Base-by-base conservation (phyloP, 2,797 vertebrate genomes). In the Nothura maculosa region DNA sequence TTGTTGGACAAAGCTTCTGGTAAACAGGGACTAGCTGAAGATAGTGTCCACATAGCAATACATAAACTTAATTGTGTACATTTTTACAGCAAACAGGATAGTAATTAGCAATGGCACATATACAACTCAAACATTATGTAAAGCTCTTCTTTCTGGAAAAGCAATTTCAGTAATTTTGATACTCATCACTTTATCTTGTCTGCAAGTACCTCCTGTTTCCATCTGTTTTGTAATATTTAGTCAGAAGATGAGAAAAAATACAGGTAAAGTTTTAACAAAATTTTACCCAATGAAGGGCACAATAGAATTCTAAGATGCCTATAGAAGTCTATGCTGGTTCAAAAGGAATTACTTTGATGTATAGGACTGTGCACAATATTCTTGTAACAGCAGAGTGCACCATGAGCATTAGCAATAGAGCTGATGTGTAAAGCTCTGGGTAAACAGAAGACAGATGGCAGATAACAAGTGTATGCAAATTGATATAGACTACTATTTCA, bases 251-350 rank as follows among this genome's bases (percentile, higher is more conserved):
- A 81, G 63, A 61, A 77, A 85, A 93, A 54, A 54, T 22, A 30
- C 45, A 87, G 70, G 48, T 85, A 72, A 50, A 14, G 4, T 87
- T 81, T 91, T 64, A 78, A 81, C 22, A 85, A 57, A 72, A 30
- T 14, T 78, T 2, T 8, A 6, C 34, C 57, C 83, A 45, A 84
- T 42, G 14, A 73, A 62, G 58, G 34, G 34, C 9, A 21, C 28
- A 68, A 62, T 81, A 69, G 72, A 48, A 88, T 84, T 84, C 21
- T 52, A 63, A 67, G 55, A 24, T 4, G 32, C 5, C 0, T 10
- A 11, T 55, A 70, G 43, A 93, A 32, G 16, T 61, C 50, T 72
- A 45, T 34, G 10, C 43, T 62, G 8, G 2, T 81, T 80, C 80
- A 18, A 87, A 83, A 91, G 12, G 64, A 50, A 47, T 13, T 54